Evolutionary conservation across 2,797 vertebrate species (phyloP), one percentile per base, ranked within the genome.

Genomic region (Urocyon cinereoargenteus): DNA sequence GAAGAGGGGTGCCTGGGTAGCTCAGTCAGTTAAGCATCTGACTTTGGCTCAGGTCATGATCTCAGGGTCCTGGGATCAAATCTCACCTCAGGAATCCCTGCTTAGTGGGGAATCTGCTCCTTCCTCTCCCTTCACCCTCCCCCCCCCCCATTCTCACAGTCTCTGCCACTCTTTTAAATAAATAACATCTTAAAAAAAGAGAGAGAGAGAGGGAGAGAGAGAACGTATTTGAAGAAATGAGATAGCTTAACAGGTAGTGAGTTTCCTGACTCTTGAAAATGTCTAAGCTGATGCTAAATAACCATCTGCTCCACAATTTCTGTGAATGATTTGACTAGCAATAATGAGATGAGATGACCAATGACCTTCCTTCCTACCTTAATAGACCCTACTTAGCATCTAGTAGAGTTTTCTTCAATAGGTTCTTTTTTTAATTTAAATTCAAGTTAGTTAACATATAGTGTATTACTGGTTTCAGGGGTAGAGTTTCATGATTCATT

Each of bases 301-400:
- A 93, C 3, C 51, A 86, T 59, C n/a, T 61, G 4, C 6, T 13
- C 86, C 70, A 72, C 34, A 82, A 81, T 96, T 64, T 95, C 3
- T 64, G 6, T 91, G 61, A 91, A n/a, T 36, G 73, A 85, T 92
- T 86, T 83, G 91, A 90, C 40, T 73, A 94, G 85, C 59, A 94
- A 81, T 45, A 86, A 11, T 45, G 91, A 87, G 18, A 81, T n/a
- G 36, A 91, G 28, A n/a, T 62, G 10, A 77, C 40, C 22, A 81
- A 45, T 82, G 34, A 87, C 66, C 59, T 51, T 28, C 68, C 31
- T 94, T 86, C n/a, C 36, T 61, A 68, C 31, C 36, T 90, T 87
- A 68, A 75, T 22, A 86, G 14, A 85, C 15, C 61, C 59, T 70
- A 90, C 62, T 45, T 68, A 93, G 68, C 49, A 84, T n/a, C 24